Conservation (phyloP, 2,888 invertebrate genomes). For the Tetranychus truncatus region DNA sequence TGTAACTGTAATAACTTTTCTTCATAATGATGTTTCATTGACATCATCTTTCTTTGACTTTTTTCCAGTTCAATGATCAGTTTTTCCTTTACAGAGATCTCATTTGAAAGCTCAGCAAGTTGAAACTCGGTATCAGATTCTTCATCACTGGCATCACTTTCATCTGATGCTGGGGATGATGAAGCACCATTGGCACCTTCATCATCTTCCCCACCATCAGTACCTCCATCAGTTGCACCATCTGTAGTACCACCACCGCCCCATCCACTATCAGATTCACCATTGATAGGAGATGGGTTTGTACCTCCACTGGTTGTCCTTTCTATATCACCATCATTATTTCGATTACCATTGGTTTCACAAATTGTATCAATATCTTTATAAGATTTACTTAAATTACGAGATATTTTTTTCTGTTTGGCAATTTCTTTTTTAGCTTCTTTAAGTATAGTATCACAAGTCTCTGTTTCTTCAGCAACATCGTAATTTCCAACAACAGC, state of each 20-base stretch:
- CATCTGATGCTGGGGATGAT: slow-evolving; percentile 24
- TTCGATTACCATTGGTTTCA: slow-evolving; percentile 38
- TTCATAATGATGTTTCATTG: slow-evolving; percentile 76
- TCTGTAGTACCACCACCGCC: slow-evolving; percentile 27
- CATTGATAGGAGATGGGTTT: background rate
- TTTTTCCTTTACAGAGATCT: slow-evolving; percentile 83
- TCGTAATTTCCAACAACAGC: slow-evolving; percentile 27
- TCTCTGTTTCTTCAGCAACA: slow-evolving; percentile 25
- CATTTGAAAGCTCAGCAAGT: slow-evolving; percentile 67
- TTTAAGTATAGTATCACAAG: slow-evolving; percentile 41
- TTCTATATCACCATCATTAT: slow-evolving; percentile 27
- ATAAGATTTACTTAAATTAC: slow-evolving; percentile 13
- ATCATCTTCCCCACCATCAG: slow-evolving; percentile 28
- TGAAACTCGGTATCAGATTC: slow-evolving; percentile 41
- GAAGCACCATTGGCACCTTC: slow-evolving; percentile 42
- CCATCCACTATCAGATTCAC: slow-evolving; percentile 27
- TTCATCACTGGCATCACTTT: slow-evolving; percentile 28
- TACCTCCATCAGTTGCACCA: slow-evolving; percentile 24
- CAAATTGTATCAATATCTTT: slow-evolving; percentile 21
- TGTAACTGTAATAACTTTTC: slow-evolving; percentile 66
- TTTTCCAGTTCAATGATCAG: slow-evolving; percentile 80
- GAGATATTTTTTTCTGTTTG: slow-evolving; percentile 28
- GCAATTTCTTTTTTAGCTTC: slow-evolving; percentile 60
- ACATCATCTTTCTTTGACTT: slow-evolving; percentile 63
- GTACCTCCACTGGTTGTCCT: background rate